These are phyloP conservation scores for Monopterus albus DNA, from an alignment of 2,113 vertebrate species.

Conservation along the genomic window DNA sequence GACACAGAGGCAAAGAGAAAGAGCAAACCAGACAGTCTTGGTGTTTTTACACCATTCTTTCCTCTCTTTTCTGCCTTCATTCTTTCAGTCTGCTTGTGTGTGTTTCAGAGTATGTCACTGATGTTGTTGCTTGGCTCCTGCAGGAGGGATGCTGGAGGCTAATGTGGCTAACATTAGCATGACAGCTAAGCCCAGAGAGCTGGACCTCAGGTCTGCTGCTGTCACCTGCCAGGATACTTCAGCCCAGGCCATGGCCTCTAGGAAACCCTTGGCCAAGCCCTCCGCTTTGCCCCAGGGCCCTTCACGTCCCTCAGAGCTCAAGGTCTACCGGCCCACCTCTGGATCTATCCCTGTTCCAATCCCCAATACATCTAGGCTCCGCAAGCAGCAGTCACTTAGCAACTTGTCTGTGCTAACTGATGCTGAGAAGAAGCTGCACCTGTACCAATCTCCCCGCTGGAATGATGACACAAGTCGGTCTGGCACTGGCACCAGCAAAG, in stretches of 20 bases:
- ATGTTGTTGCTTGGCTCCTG: slow-evolving; percentile 87
- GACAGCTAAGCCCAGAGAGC: slow-evolving; percentile 83
- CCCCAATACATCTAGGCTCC: slow-evolving; percentile 85
- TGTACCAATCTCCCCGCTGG: slow-evolving; percentile 90
- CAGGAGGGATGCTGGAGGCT: slow-evolving; percentile 91
- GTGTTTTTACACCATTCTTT: slow-evolving; percentile 42
- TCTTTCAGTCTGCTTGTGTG: slow-evolving; percentile 41
- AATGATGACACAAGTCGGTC: slow-evolving; percentile 87
- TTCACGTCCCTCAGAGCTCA: slow-evolving; percentile 86
- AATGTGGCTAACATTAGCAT: slow-evolving; percentile 79
- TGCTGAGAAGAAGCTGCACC: slow-evolving; percentile 93
- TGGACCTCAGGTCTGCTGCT: slow-evolving; percentile 75
- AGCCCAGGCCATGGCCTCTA: slow-evolving; percentile 84
- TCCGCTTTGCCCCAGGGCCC: slow-evolving; percentile 78
- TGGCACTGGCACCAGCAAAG: slow-evolving; percentile 56
- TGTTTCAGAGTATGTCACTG: slow-evolving; percentile 67
- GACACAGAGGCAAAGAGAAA: slow-evolving; percentile 25
- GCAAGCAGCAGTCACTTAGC: slow-evolving; percentile 92
- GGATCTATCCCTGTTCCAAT: slow-evolving; percentile 79
- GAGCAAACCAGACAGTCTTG: slow-evolving; percentile 39
- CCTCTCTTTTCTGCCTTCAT: slow-evolving; percentile 20
- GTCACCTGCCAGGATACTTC: slow-evolving; percentile 71
- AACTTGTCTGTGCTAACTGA: slow-evolving; percentile 94
- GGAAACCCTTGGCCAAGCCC: slow-evolving; percentile 79
- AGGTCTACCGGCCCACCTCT: slow-evolving; percentile 87